These are phyloP conservation scores for Ceuthmochares aereus DNA, from an alignment of 2,113 vertebrate species.

Conservation along the genomic window DNA sequence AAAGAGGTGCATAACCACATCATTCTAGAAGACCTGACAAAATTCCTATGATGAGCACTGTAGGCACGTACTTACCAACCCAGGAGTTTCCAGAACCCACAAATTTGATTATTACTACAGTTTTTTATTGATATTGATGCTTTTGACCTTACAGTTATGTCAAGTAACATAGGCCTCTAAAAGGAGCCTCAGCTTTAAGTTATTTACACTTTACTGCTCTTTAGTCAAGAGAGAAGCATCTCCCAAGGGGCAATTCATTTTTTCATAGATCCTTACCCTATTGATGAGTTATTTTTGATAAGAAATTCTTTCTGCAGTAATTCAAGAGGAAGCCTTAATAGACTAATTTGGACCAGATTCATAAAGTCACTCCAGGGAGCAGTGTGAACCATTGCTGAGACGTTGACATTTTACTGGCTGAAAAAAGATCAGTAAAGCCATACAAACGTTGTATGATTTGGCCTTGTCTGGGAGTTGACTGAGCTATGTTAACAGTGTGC, in stretches of 20 bases:
- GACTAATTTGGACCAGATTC: background rate
- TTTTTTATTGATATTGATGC: background rate
- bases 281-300: background rate
- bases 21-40: background rate
- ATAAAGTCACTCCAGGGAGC: background rate
- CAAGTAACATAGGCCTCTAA: background rate
- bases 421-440: background rate
- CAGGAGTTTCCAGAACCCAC: background rate
- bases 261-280: background rate
- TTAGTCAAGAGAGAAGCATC: background rate
- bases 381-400: background rate
- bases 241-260: background rate
- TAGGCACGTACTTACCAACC: background rate
- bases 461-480: background rate
- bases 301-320: background rate
- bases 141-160: background rate
- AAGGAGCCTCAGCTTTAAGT: background rate
- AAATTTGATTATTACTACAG: background rate
- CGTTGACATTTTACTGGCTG: background rate
- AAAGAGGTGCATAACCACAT: background rate
- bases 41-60: background rate
- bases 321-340: background rate
- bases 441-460: background rate
- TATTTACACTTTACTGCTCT: background rate
- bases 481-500: background rate